A percentile compares a stretch with the other conserved stretches of the same genome.
phyloP scores from a whole-genome alignment of 1,140 invertebrate species.

The Eubasilissa regina region DNA sequence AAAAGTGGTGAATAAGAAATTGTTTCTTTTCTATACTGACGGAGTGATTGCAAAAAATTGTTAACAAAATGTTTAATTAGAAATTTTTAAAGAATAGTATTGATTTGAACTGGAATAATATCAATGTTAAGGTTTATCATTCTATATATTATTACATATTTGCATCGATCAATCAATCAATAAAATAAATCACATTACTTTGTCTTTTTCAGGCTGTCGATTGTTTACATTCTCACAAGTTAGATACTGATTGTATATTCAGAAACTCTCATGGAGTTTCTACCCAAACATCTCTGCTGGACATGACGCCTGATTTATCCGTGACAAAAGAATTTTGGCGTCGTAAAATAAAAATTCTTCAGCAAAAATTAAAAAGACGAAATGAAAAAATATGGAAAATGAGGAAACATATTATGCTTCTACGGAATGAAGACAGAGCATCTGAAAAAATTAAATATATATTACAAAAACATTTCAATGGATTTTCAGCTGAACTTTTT shows the following conservation, averaged over 20 bases:
- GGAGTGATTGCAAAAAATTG: too few relatives aligned
- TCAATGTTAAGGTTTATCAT: too few relatives aligned
- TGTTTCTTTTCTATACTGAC: too few relatives aligned
- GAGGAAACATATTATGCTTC: constrained; percentile 19
- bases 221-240: neutral
- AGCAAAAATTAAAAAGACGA: constrained; percentile 46
- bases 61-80: too few relatives aligned
- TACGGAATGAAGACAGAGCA: constrained; percentile 34
- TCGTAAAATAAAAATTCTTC: constrained; percentile 38
- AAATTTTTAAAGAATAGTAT: too few relatives aligned
- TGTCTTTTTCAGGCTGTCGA: neutral
- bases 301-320: neutral
- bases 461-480: constrained; percentile 48
- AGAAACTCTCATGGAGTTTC: neutral
- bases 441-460: constrained; percentile 34
- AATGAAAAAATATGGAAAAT: constrained; percentile 38
- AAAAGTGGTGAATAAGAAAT: too few relatives aligned
- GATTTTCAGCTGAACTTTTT: constrained; percentile 55
- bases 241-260: neutral
- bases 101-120: too few relatives aligned
- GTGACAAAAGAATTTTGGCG: neutral
- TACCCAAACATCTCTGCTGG: constrained; percentile 26
- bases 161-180: too few relatives aligned
- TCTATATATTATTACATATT: too few relatives aligned
- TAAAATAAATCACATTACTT: neutral